Evolutionary conservation across 1,140 invertebrate genomes (phyloP), one percentile per base, ranked within the genome.

Genomic region (Bombus sylvicola): DNA sequence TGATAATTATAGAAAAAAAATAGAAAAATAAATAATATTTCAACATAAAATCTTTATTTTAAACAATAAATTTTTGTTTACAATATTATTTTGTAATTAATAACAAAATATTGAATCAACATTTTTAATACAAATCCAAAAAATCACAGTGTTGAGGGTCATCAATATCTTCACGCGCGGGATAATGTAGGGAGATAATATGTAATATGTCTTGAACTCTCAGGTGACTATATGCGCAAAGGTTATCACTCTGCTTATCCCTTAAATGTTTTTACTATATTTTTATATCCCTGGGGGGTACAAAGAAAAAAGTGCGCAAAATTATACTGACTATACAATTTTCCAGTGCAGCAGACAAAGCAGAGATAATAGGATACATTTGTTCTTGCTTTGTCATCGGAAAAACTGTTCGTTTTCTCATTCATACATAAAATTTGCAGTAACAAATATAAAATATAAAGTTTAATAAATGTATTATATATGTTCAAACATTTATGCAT

Each of bases 201-300:
- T 15, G 47, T 22, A 53, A 73, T 85, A 22, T 22, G 57, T 68
- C 41, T 81, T 81, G 71, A 85, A 74, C 71, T 75, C 68, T 47
- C 89, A 90, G 89, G 89, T 90, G 89, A 81, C 79, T 88, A 85
- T 87, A 73, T 82, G 47, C 37, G 39, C 15, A 57, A 75, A 82
- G 87, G 89, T 87, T 88, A 90, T 90, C 89, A 34, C 47, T 64
- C 73, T 85, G 74, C 80, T 87, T 86, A 73, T 47, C 57, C 62
- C 80, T 25, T 64, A 82, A 82, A 57, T 81, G 75, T 57, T 78
- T 62, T 15, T 31, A 43, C 53, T 43, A 34, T 83, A 78, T 81
- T 88, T 85, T 88, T 79, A 81, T 47, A 86, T 88, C 28, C 81
- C 68, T 59, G 66, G 69, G 84, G 84, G 78, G 78, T 75, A 75